Conservation (phyloP, 2,797 vertebrate species). For the Cryptoblepharus egeriae region DNA sequence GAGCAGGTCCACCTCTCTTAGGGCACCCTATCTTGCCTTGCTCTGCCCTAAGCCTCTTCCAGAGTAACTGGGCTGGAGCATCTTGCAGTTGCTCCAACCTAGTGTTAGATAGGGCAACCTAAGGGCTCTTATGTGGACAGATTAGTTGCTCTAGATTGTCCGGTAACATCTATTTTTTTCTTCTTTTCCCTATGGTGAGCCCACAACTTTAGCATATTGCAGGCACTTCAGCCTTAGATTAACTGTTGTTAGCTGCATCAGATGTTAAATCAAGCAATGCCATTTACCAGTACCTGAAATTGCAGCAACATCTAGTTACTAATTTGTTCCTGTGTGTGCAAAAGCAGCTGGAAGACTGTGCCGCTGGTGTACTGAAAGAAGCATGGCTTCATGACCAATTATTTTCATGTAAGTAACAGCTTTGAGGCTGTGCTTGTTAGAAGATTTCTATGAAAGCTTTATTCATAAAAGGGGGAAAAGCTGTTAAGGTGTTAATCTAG, state of each 20-base stretch:
- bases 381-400: neutral
- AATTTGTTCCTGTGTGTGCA: constrained; percentile 10
- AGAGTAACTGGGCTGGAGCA: no score
- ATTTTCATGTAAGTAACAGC: constrained; percentile 22
- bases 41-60: no score
- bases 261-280: constrained; percentile 13
- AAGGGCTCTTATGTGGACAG: no score
- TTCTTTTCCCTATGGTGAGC: neutral
- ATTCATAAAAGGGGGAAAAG: neutral
- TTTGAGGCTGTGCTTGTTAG: neutral
- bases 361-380: constrained; percentile 15
- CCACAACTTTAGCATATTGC: neutral
- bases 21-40: no score
- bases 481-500: neutral
- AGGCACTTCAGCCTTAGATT: neutral
- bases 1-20: no score
- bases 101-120: no score
- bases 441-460: neutral
- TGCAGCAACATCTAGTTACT: constrained; percentile 33
- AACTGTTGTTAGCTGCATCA: neutral
- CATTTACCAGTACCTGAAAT: constrained; percentile 20
- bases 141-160: no score
- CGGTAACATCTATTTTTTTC: neutral
- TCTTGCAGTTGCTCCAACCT: no score
- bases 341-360: constrained; percentile 19